Conservation (phyloP, 2,888 invertebrate species). For the Pasiphila rectangulata region DNA sequence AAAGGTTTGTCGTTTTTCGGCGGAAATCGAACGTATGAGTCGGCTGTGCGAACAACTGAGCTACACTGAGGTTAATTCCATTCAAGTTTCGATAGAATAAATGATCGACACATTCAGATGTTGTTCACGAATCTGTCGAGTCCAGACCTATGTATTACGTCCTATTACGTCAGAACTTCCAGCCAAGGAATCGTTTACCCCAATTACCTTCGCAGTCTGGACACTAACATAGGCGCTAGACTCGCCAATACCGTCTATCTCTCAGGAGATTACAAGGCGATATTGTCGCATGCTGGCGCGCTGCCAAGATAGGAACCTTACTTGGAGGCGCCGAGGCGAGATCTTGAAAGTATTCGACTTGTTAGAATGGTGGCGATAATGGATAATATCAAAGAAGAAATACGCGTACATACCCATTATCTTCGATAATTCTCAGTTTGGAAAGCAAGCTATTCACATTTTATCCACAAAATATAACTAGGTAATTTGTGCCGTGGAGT, state of each 20-base stretch:
- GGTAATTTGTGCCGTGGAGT: too few relatives aligned
- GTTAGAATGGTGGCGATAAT: neutral
- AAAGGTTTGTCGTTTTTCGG: too few relatives aligned
- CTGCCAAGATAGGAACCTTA: neutral
- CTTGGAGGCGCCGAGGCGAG: neutral
- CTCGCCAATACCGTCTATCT: neutral
- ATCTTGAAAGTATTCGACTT: neutral
- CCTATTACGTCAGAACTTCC: too few relatives aligned
- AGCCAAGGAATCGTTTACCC: neutral
- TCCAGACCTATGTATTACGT: too few relatives aligned
- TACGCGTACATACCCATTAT: neutral
- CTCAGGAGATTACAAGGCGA: neutral
- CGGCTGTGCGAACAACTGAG: too few relatives aligned
- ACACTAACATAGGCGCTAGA: neutral
- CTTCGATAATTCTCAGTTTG: neutral
- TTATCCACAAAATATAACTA: too few relatives aligned
- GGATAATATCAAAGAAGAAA: neutral
- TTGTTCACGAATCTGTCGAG: too few relatives aligned
- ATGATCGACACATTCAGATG: too few relatives aligned
- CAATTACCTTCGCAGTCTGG: neutral
- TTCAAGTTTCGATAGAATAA: too few relatives aligned
- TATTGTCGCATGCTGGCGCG: neutral
- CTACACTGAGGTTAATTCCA: too few relatives aligned
- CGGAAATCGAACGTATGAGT: too few relatives aligned
- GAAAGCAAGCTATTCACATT: too few relatives aligned